phyloP scores from a whole-genome alignment of 2,888 invertebrate species.

The Aporophyla lueneburgensis region DNA sequence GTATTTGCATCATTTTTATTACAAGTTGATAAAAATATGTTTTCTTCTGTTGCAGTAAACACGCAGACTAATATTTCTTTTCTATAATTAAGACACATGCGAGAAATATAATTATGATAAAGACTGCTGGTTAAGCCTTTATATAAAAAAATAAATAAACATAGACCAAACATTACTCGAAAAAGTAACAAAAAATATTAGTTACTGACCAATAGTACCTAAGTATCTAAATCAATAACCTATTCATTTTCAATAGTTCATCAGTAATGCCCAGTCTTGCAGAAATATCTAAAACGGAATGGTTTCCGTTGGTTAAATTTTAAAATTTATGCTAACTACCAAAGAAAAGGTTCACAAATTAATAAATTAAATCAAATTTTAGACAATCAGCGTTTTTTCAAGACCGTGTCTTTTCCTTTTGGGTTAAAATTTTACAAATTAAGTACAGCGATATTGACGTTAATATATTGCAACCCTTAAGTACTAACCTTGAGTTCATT shows the following conservation, averaged over 20 bases:
- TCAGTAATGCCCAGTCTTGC: neutral
- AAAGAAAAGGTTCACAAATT: conserved; percentile 7
- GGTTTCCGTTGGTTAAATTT: neutral
- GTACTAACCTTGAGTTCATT: no score
- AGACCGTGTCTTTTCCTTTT: neutral
- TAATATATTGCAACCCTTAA: no score
- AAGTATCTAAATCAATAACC: neutral
- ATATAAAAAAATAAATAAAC: no score
- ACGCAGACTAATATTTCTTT: no score
- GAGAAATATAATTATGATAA: no score
- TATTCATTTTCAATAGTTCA: neutral
- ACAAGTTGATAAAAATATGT: no score
- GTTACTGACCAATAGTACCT: neutral
- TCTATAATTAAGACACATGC: neutral
- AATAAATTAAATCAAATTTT: conserved; percentile 12
- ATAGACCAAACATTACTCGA: neutral
- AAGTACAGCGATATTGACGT: neutral
- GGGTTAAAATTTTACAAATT: neutral
- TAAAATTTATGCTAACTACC: neutral
- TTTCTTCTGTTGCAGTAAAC: no score
- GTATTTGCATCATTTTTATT: no score
- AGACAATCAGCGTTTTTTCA: conserved; percentile 3
- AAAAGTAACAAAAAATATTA: neutral
- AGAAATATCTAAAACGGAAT: neutral
- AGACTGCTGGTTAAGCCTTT: no score